Conservation (phyloP, 2,797 vertebrate genomes). For the Loriculus beryllinus region DNA sequence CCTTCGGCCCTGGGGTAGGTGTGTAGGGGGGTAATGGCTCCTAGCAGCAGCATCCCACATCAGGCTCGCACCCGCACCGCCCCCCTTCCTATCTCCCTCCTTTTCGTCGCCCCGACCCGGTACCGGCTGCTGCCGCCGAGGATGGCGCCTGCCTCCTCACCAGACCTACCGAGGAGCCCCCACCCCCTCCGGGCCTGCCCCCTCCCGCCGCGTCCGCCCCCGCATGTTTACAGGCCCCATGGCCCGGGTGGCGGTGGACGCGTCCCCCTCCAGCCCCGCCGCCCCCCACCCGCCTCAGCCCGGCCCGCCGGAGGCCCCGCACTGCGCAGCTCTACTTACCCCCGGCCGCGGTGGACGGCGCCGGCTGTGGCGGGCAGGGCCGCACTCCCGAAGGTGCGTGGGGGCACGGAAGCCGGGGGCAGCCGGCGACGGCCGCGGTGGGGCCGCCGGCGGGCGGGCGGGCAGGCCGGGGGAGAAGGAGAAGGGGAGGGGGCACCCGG, state of each 20-base stretch:
- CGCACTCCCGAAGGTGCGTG: conserved; percentile 20
- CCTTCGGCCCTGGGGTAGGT: background rate
- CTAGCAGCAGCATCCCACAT: background rate
- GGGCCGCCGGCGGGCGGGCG: background rate
- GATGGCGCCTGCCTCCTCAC: background rate
- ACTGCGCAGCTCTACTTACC: background rate
- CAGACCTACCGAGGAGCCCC: background rate
- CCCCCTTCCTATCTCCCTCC: background rate
- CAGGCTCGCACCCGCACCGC: background rate
- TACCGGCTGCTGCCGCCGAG: background rate
- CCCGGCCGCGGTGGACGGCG: background rate
- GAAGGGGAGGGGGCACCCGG: background rate
- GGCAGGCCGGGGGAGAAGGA: background rate
- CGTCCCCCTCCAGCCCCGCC: background rate
- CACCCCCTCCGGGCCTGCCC: background rate
- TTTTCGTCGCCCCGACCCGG: background rate
- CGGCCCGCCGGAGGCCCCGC: background rate
- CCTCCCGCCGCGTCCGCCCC: conserved; percentile 46
- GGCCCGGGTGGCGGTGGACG: conserved; percentile 1
- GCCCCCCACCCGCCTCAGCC: background rate
- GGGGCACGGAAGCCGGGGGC: background rate
- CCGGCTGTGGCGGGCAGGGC: background rate
- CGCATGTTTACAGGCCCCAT: conserved; percentile 69
- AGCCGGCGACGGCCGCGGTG: background rate
- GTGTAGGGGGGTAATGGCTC: background rate